phyloP scores from a whole-genome alignment of 2,888 invertebrate genomes.

The Microctonus aethiopoides region DNA sequence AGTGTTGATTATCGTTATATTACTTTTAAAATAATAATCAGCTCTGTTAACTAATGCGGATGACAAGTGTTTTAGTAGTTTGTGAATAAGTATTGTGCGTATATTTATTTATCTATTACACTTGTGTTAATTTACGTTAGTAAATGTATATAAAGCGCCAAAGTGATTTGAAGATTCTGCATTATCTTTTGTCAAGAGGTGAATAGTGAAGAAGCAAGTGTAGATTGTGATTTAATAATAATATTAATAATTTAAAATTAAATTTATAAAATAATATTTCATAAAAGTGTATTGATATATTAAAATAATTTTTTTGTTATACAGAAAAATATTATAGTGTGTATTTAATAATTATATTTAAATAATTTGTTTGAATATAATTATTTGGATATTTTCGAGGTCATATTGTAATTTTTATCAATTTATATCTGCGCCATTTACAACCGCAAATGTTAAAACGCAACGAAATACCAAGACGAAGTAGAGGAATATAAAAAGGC shows the following conservation, averaged over 20 bases:
- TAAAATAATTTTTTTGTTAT: too few species aligned
- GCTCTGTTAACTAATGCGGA: background rate
- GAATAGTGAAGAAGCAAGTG: too few species aligned
- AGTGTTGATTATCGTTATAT: constrained; percentile 29
- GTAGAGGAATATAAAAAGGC: background rate
- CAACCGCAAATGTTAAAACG: background rate
- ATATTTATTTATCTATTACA: too few species aligned
- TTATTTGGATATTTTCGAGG: background rate
- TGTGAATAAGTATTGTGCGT: background rate
- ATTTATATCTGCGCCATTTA: background rate
- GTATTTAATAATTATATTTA: background rate
- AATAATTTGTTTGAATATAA: background rate
- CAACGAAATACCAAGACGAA: background rate
- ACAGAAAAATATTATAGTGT: too few species aligned
- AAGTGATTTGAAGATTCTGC: background rate
- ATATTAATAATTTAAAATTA: too few species aligned
- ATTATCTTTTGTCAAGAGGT: background rate
- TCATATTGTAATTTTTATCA: background rate
- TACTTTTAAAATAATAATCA: background rate
- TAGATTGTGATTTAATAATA: background rate
- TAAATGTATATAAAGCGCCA: background rate
- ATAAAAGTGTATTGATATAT: too few species aligned
- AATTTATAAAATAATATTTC: too few species aligned
- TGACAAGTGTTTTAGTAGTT: background rate
- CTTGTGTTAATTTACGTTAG: too few species aligned